A percentile compares a stretch with the other conserved stretches of the same genome.
Evolutionary conservation across 2,888 invertebrate genomes (phyloP).

Genomic region (Thecophora atra): DNA sequence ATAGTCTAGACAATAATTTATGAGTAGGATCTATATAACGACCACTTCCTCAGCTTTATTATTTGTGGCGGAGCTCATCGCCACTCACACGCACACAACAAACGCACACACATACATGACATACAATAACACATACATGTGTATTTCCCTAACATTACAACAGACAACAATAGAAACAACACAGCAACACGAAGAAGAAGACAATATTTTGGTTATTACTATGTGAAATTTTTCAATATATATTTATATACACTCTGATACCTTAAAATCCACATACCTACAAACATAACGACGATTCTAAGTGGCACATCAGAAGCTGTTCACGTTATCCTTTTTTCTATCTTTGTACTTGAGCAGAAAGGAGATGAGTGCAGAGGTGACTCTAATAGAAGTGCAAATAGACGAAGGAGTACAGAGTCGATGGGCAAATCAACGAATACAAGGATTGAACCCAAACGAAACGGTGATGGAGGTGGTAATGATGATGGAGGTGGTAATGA

Average conservation of each 20-base stretch:
- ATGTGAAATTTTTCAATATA: conserved; percentile 12
- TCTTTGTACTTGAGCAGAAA: conserved; percentile 25
- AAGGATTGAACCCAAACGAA: not conserved
- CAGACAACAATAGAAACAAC: conserved; percentile 20
- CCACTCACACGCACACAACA: conserved; percentile 18
- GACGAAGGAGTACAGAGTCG: not conserved
- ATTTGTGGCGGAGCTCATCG: conserved; percentile 16
- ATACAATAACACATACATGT: not conserved
- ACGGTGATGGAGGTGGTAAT: not conserved
- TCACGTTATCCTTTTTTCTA: conserved; percentile 33
- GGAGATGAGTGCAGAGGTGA: not conserved
- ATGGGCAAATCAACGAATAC: conserved; percentile 1
- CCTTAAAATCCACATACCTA: too few species aligned
- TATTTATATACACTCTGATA: not conserved
- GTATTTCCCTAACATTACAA: not conserved
- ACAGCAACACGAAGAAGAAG: conserved; percentile 14
- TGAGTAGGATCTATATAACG: conserved; percentile 52
- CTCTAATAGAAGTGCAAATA: not conserved
- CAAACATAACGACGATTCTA: conserved; percentile 25
- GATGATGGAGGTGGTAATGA: not conserved
- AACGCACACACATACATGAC: not conserved
- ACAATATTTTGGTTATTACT: conserved; percentile 35
- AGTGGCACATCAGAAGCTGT: conserved; percentile 29
- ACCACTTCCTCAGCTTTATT: conserved; percentile 39
- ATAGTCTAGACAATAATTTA: conserved; percentile 66